Evolutionary conservation across 1,140 invertebrate genomes (phyloP), one percentile per base, ranked within the genome.

Genomic region (Tetraneura akinire): DNA sequence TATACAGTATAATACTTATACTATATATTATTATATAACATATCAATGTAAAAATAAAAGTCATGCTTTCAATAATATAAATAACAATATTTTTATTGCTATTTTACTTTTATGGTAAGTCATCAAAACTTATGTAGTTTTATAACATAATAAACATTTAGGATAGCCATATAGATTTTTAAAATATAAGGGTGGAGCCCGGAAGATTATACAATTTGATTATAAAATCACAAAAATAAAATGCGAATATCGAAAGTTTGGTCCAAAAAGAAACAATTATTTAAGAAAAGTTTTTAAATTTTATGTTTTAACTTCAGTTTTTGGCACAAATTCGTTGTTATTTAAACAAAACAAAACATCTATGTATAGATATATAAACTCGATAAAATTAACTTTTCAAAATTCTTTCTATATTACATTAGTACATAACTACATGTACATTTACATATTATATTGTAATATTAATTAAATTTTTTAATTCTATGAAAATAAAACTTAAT

Each of bases 111-210:
- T 66, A 37, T 66, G 11, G 32, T 1, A 62, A 45, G 37, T 66
- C 45, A 66, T 66, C 64, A 13, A 66, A 66, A 32, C 10, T n/a
- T 66, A 42, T 42, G 11, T 42, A 66, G 64, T 42, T 66, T 66
- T 66, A 66, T 45, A 37, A 18, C 18, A 66, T 66, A 42, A 9
- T 42, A 42, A 4, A 42, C 11, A 45, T 66, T 42, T 23, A 64
- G 8, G 8, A 1, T 5, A 5, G 11, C 1, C n/a, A 21, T 45
- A 26, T 45, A 26, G 0, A 66, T 42, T 42, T 23, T 14, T 23
- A 21, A 8, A 23, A 21, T 16, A 66, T 21, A 42, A 11, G 32
- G 18, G 2, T 42, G 13, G 32, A 66, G n/a, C 21, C n/a, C 11
- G 14, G 14, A 60, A 60, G 23, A 60, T 60, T 60, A 13, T 57